Conservation (phyloP, 2,888 invertebrate genomes). For the Linyphia triangularis region DNA sequence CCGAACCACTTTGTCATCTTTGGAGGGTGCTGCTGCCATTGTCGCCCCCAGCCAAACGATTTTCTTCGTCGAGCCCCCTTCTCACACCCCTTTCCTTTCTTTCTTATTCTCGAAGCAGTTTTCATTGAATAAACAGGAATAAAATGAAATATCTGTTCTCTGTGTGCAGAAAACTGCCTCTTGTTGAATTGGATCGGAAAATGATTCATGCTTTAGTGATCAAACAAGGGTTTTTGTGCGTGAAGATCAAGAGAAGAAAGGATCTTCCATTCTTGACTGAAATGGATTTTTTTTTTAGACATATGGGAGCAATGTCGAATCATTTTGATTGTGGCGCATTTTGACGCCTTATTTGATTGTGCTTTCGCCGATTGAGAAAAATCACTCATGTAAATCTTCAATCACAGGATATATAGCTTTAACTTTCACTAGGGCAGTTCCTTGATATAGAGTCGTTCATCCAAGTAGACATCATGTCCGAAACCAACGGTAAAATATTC, state of each 20-base stretch:
- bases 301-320: not conserved
- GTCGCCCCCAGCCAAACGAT: constrained; percentile 62
- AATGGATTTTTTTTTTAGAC: no score
- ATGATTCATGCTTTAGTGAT: not conserved
- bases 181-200: constrained; percentile 21
- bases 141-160: constrained; percentile 31
- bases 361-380: no score
- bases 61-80: constrained; percentile 11
- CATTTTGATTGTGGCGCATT: not conserved
- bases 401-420: no score
- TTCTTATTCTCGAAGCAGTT: not conserved
- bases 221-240: constrained; percentile 2
- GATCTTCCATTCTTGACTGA: no score
- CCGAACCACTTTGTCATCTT: constrained; percentile 65
- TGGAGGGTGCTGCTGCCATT: constrained; percentile 27
- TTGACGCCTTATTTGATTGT: not conserved
- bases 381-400: not conserved
- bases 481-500: no score
- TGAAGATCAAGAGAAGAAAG: no score
- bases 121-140: constrained; percentile 48
- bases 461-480: no score
- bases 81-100: not conserved
- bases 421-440: no score
- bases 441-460: no score
- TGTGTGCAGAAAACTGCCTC: not conserved